phyloP scores from a whole-genome alignment of 53 echinoderm and acorn worm genomes.

The Crossaster papposus region DNA sequence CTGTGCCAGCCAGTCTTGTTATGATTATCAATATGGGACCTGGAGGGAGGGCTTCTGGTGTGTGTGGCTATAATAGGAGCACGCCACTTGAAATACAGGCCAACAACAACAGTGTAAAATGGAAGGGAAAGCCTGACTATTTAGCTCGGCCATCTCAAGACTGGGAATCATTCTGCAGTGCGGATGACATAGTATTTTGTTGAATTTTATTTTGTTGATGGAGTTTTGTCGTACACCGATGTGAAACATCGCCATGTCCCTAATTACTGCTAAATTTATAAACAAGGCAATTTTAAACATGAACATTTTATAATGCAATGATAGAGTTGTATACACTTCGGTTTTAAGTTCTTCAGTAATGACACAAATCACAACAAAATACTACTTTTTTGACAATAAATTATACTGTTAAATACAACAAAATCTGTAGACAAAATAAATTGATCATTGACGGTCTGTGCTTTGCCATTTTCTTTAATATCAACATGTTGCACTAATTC shows the following conservation, averaged over 20 bases:
- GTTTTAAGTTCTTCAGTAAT: too few species aligned
- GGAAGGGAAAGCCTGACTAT: neutral
- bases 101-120: conserved; percentile 1
- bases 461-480: too few species aligned
- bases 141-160: neutral
- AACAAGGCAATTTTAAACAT: too few species aligned
- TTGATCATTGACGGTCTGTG: too few species aligned
- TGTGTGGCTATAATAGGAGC: neutral
- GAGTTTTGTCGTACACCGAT: neutral
- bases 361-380: too few species aligned
- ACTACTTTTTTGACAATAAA: too few species aligned
- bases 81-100: conserved; percentile 3
- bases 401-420: too few species aligned
- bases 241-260: neutral
- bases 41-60: conserved; percentile 41
- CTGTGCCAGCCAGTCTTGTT: conserved; percentile 56
- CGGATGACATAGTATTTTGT: neutral
- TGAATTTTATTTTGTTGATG: neutral
- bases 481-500: too few species aligned
- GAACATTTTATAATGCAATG: too few species aligned
- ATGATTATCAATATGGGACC: conserved; percentile 52
- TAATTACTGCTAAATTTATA: neutral
- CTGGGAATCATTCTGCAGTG: neutral
- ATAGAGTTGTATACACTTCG: too few species aligned
- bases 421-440: too few species aligned